These are phyloP conservation scores for Catharus ustulatus DNA, from an alignment of 2,797 vertebrate genomes.

Conservation along the genomic window DNA sequence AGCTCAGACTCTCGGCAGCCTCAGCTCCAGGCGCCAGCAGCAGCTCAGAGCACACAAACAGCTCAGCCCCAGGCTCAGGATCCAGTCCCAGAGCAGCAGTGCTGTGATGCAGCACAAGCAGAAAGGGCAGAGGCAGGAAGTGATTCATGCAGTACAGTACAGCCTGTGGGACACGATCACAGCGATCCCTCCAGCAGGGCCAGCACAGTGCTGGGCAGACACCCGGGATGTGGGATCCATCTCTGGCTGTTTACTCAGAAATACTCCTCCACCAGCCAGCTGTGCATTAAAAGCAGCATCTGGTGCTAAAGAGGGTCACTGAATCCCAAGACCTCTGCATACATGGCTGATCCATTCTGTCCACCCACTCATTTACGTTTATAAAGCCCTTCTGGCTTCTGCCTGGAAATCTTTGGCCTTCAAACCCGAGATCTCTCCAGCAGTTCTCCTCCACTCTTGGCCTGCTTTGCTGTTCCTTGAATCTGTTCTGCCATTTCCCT, in stretches of 20 bases:
- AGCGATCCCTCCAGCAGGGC: background rate
- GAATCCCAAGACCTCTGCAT: conserved; percentile 29
- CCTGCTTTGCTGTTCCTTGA: background rate
- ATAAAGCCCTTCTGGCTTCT: conserved; percentile 48
- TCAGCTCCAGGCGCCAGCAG: conserved; percentile 54
- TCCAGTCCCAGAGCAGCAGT: background rate
- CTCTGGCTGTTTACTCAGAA: conserved; percentile 18
- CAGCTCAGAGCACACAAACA: conserved; percentile 1
- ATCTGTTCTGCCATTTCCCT: background rate
- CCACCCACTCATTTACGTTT: conserved; percentile 63
- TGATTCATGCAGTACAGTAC: conserved; percentile 66
- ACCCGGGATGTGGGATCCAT: background rate
- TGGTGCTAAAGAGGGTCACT: conserved; percentile 51
- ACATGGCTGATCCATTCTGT: conserved; percentile 26
- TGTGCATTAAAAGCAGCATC: conserved; percentile 44
- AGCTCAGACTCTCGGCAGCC: background rate
- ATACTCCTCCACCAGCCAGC: conserved; percentile 29
- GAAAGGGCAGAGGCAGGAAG: conserved; percentile 70
- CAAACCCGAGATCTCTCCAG: conserved; percentile 24
- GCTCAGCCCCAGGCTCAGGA: conserved; percentile 5
- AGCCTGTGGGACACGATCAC: conserved; percentile 22
- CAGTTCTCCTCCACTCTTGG: conserved; percentile 56
- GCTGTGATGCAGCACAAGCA: conserved; percentile 31
- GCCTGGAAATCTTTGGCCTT: conserved; percentile 70
- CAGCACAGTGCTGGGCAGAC: background rate